Percentiles rank a stretch among this genome's conserved stretches.
These are phyloP conservation scores for Incurvaria masculella DNA, from an alignment of 2,888 invertebrate species.

Conservation along the genomic window DNA sequence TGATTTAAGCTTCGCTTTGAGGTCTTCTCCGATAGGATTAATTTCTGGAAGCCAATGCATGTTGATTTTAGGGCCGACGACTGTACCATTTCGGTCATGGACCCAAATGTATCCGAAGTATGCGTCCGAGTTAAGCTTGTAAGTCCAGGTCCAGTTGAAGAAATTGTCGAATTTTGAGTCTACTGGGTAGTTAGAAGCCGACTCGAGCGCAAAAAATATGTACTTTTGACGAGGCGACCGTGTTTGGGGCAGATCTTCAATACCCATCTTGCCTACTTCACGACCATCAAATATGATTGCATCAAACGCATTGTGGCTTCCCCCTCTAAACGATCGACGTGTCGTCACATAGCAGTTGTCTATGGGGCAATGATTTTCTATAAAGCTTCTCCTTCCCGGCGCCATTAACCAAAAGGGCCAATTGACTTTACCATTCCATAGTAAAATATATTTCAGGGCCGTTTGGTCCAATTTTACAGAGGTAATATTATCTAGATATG, in stretches of 20 bases:
- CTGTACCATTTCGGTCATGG: not conserved
- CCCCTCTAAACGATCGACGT: constrained; percentile 20
- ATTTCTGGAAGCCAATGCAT: constrained; percentile 7
- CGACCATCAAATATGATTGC: constrained; percentile 29
- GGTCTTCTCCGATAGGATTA: not conserved
- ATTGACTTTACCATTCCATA: too few species aligned
- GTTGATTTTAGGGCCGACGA: constrained; percentile 5
- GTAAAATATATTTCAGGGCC: too few species aligned
- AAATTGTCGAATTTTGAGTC: too few species aligned
- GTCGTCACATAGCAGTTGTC: constrained; percentile 31
- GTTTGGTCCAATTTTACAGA: too few species aligned
- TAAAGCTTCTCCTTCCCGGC: constrained; percentile 24
- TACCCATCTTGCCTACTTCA: constrained; percentile 20
- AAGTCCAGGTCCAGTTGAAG: too few species aligned
- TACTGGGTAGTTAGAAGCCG: constrained; percentile 35
- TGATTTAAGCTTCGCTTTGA: constrained; percentile 2
- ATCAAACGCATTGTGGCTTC: constrained; percentile 25
- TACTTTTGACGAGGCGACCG: constrained; percentile 32
- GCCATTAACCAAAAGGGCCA: too few species aligned
- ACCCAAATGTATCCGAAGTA: too few species aligned
- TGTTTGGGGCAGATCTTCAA: constrained; percentile 18
- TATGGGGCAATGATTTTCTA: constrained; percentile 23
- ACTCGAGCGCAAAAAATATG: constrained; percentile 40
- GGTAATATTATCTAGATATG: too few species aligned
- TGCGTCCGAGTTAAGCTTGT: too few species aligned